These are phyloP conservation scores for Bombus turneri DNA, from an alignment of 1,140 invertebrate genomes.

Conservation along the genomic window DNA sequence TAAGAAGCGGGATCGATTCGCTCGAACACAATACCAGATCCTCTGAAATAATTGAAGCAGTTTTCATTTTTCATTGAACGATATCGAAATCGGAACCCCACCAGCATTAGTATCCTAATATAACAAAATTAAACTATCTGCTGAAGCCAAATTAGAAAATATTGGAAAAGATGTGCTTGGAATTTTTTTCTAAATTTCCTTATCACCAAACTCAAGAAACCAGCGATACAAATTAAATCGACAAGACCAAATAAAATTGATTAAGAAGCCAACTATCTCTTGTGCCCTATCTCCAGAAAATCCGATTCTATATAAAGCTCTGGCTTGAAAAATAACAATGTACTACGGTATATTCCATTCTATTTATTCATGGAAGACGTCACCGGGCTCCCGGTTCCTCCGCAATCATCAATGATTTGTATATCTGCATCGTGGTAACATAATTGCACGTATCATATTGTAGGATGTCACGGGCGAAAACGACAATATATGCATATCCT, in stretches of 20 bases:
- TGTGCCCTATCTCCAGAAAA: no score
- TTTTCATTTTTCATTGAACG: not conserved
- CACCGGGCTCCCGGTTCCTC: not conserved
- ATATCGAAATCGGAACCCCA: no score
- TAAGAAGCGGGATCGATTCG: not conserved
- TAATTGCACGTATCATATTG: slow-evolving; percentile 34
- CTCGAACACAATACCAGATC: not conserved
- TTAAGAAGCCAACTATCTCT: no score
- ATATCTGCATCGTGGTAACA: not conserved
- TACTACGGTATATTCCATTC: not conserved
- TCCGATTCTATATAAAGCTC: no score
- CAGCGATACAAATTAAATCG: no score
- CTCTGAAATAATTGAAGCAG: not conserved
- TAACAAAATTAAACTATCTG: no score
- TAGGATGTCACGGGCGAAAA: slow-evolving; percentile 12
- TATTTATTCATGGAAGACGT: not conserved
- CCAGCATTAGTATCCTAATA: no score
- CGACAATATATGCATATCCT: not conserved
- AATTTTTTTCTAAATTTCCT: not conserved
- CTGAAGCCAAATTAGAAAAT: no score
- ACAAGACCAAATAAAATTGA: no score
- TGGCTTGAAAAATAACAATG: not conserved
- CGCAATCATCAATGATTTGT: slow-evolving; percentile 9
- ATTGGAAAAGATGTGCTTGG: no score
- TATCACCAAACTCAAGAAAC: no score